These are phyloP conservation scores for Lagria hirta DNA, from an alignment of 2,888 invertebrate species.

Conservation along the genomic window DNA sequence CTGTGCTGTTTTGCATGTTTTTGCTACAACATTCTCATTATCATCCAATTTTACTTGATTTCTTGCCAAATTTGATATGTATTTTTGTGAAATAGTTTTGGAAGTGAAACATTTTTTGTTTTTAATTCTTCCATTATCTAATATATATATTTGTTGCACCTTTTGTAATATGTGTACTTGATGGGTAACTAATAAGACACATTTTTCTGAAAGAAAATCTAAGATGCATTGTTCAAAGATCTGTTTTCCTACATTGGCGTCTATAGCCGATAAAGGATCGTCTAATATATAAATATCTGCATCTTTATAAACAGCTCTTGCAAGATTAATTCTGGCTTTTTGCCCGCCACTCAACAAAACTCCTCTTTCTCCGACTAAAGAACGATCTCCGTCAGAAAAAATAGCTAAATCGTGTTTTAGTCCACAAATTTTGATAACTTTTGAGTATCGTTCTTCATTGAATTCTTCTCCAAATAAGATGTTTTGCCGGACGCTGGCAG, in stretches of 20 bases:
- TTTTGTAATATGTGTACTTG: slow-evolving; percentile 67
- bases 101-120: no score
- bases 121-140: slow-evolving; percentile 60
- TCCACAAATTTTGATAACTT: slow-evolving; percentile 69
- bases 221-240: slow-evolving; percentile 78
- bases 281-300: slow-evolving; percentile 84
- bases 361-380: slow-evolving; percentile 74
- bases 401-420: slow-evolving; percentile 70
- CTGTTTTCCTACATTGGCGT: slow-evolving; percentile 82
- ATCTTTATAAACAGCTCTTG: slow-evolving; percentile 79
- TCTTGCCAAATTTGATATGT: no score
- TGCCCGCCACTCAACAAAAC: slow-evolving; percentile 77
- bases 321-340: slow-evolving; percentile 82
- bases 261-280: slow-evolving; percentile 88
- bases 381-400: slow-evolving; percentile 76
- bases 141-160: slow-evolving; percentile 58
- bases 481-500: slow-evolving; percentile 82
- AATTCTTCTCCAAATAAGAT: slow-evolving; percentile 82
- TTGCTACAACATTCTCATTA: no score
- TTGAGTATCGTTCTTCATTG: slow-evolving; percentile 66
- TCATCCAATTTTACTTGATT: no score
- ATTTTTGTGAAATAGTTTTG: no score
- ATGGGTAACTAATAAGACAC: slow-evolving; percentile 73
- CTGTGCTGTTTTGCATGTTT: slow-evolving; percentile 35
- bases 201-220: slow-evolving; percentile 65